Percentiles rank a stretch among this genome's conserved stretches.
Evolutionary conservation across 2,888 invertebrate genomes (phyloP).

Genomic region (Toxonevra muliebris): DNA sequence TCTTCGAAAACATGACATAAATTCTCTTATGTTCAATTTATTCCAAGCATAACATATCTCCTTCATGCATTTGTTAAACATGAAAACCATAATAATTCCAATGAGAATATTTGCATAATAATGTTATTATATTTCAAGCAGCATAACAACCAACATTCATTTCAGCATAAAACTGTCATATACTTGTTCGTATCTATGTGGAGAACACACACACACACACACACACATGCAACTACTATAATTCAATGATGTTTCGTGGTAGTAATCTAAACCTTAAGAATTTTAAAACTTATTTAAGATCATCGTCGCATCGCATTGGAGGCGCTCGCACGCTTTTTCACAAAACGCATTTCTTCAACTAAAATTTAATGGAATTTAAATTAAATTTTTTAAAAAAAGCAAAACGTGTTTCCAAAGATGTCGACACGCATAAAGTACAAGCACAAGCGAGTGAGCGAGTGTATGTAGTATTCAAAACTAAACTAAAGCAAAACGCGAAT

Average conservation of each 20-base stretch:
- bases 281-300: no score
- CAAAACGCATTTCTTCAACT: slow-evolving; percentile 14
- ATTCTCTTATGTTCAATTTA: no score
- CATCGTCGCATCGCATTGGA: no score
- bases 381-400: slow-evolving; percentile 34
- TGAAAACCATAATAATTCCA: slow-evolving; percentile 24
- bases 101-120: slow-evolving; percentile 32
- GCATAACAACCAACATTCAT: not conserved
- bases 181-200: not conserved
- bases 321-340: not conserved
- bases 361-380: slow-evolving; percentile 36
- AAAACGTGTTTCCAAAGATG: slow-evolving; percentile 24
- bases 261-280: no score
- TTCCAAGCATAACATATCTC: no score
- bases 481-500: not conserved
- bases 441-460: not conserved
- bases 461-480: not conserved
- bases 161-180: slow-evolving; percentile 8
- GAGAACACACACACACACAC: not conserved
- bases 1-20: no score
- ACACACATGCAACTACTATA: no score
- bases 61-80: not conserved
- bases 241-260: no score
- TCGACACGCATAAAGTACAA: slow-evolving; percentile 6
- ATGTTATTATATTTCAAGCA: slow-evolving; percentile 28